Conservation (phyloP, 2,888 invertebrate genomes). For the Criorhina ranunculi region DNA sequence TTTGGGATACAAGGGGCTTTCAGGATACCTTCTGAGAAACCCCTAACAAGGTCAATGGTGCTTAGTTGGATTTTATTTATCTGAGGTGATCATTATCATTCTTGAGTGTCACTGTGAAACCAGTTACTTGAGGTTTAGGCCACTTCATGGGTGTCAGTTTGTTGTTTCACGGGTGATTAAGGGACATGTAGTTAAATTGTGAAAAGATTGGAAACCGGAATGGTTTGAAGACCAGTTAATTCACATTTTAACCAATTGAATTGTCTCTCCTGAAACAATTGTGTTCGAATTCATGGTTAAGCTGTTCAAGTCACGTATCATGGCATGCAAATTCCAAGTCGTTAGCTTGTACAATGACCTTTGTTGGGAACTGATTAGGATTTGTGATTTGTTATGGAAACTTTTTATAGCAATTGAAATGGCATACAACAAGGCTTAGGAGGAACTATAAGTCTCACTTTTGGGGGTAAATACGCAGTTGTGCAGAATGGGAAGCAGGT, state of each 20-base stretch:
- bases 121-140: slow-evolving; percentile 39
- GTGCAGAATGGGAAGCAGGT: no score
- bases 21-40: not conserved
- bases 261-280: not conserved
- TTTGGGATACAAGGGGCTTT: not conserved
- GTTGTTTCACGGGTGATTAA: slow-evolving; percentile 2
- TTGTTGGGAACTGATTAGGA: no score
- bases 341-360: no score
- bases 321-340: no score
- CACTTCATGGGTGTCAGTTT: slow-evolving; percentile 32
- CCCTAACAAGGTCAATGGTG: slow-evolving; percentile 27
- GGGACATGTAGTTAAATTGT: not conserved
- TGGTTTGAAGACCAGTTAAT: not conserved
- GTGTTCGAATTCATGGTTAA: no score
- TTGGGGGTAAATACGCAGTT: no score
- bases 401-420: no score
- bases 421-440: no score
- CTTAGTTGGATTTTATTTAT: slow-evolving; percentile 21
- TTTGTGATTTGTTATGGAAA: no score
- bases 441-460: no score
- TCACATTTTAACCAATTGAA: not conserved
- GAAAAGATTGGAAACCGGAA: not conserved
- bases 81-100: not conserved
- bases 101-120: slow-evolving; percentile 21
- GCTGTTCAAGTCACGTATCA: no score